Percentiles rank a stretch among this genome's conserved stretches.
These are phyloP conservation scores for Eonycteris spelaea DNA, from an alignment of 2,113 vertebrate genomes.

Conservation along the genomic window DNA sequence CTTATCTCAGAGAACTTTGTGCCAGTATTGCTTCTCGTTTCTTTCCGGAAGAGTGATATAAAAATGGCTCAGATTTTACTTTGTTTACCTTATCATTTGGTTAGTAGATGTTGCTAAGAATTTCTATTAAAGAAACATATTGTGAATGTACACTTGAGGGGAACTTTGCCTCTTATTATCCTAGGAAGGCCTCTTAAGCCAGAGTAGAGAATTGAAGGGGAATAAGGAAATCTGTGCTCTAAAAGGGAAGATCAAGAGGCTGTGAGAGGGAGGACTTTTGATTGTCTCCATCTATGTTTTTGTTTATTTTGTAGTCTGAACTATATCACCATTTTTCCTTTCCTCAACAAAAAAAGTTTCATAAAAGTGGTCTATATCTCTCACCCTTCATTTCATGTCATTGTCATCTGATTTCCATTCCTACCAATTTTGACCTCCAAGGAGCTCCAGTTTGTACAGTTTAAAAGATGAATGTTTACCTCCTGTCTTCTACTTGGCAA, in stretches of 20 bases:
- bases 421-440: not conserved
- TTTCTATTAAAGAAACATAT: not conserved
- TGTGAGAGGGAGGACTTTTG: not conserved
- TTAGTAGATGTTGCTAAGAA: not conserved
- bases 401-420: not conserved
- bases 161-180: not conserved
- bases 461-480: not conserved
- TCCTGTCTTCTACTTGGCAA: not conserved
- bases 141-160: not conserved
- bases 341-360: not conserved
- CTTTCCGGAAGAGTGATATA: not conserved
- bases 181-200: not conserved
- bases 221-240: not conserved
- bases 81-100: not conserved
- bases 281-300: not conserved
- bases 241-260: not conserved
- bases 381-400: not conserved
- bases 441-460: not conserved
- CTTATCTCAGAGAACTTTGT: not conserved
- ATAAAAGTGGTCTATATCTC: too few species aligned
- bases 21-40: fast-evolving
- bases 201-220: not conserved
- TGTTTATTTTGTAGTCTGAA: not conserved
- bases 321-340: not conserved
- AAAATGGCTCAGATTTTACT: not conserved